A percentile compares a stretch with the other conserved stretches of the same genome.
Evolutionary conservation across 1,140 invertebrate genomes (phyloP).

Genomic region (Leptinotarsa lineolata): DNA sequence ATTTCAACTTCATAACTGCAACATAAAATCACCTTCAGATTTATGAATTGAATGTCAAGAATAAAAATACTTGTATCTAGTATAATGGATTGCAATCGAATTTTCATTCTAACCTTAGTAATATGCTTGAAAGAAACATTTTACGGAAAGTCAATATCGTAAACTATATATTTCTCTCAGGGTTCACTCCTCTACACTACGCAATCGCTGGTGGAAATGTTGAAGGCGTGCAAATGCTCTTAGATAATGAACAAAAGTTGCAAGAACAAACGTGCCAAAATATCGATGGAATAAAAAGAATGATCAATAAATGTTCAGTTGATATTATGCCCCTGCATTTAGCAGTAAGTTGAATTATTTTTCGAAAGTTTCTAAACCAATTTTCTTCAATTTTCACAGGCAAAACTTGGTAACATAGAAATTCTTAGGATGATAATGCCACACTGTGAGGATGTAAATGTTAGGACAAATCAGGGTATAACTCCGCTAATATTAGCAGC

Average conservation of each 20-base stretch:
- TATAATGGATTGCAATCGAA: no score
- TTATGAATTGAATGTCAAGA: no score
- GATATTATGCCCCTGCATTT: slow-evolving; percentile 64
- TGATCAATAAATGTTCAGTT: slow-evolving; percentile 41
- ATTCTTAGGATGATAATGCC: slow-evolving; percentile 39
- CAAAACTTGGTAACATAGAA: slow-evolving; percentile 44
- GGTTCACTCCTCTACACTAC: slow-evolving; percentile 63
- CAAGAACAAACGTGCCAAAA: slow-evolving; percentile 14
- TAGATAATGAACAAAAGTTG: slow-evolving; percentile 19
- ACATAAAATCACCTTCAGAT: no score
- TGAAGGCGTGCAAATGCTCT: slow-evolving; percentile 53
- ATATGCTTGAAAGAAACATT: no score
- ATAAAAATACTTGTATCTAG: no score
- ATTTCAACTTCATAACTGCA: no score
- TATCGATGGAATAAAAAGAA: slow-evolving; percentile 23
- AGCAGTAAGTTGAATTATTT: slow-evolving; percentile 57
- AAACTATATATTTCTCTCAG: slow-evolving; percentile 24
- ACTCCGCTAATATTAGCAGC: slow-evolving; percentile 67
- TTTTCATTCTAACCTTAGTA: no score
- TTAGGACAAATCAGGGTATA: slow-evolving; percentile 48
- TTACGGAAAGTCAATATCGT: no score
- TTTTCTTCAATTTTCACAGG: slow-evolving; percentile 25
- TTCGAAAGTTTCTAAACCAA: no score
- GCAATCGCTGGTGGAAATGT: slow-evolving; percentile 56
- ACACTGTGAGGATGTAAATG: slow-evolving; percentile 42